These are phyloP conservation scores for Molorchus minor DNA, from an alignment of 2,888 invertebrate genomes.

Conservation along the genomic window DNA sequence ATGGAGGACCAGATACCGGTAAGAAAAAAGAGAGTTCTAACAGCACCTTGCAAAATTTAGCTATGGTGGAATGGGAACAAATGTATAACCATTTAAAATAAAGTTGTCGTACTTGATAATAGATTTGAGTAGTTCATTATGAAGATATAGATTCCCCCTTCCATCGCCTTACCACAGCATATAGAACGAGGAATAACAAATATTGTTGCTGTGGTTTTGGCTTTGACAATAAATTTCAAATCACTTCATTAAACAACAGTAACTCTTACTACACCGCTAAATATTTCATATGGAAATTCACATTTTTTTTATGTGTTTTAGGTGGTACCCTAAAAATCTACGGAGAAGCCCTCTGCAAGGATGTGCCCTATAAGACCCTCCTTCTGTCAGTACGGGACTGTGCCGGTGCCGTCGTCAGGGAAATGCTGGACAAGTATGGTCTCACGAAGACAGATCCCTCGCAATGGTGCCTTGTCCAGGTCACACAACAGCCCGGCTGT, in stretches of 20 bases:
- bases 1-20: slow-evolving; percentile 93
- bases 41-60: too few relatives aligned
- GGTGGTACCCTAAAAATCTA: slow-evolving; percentile 94
- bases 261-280: too few relatives aligned
- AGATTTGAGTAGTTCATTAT: too few relatives aligned
- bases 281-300: too few relatives aligned
- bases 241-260: too few relatives aligned
- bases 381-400: slow-evolving; percentile 92
- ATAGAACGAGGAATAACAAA: neutral
- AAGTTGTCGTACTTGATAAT: too few relatives aligned
- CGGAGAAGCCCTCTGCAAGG: slow-evolving; percentile 94
- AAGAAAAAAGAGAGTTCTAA: slow-evolving; percentile 15
- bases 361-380: slow-evolving; percentile 98
- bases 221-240: too few relatives aligned
- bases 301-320: slow-evolving; percentile 49
- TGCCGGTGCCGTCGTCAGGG: slow-evolving; percentile 90
- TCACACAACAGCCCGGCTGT: slow-evolving; percentile 66
- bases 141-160: too few relatives aligned
- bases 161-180: too few relatives aligned
- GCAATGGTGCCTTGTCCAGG: slow-evolving; percentile 96
- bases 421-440: slow-evolving; percentile 98
- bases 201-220: too few relatives aligned
- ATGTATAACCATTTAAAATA: too few relatives aligned
- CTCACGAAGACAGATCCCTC: slow-evolving; percentile 88
- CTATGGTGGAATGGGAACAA: too few relatives aligned